phyloP scores from a whole-genome alignment of 2,797 vertebrate genomes.

The Todus mexicanus region DNA sequence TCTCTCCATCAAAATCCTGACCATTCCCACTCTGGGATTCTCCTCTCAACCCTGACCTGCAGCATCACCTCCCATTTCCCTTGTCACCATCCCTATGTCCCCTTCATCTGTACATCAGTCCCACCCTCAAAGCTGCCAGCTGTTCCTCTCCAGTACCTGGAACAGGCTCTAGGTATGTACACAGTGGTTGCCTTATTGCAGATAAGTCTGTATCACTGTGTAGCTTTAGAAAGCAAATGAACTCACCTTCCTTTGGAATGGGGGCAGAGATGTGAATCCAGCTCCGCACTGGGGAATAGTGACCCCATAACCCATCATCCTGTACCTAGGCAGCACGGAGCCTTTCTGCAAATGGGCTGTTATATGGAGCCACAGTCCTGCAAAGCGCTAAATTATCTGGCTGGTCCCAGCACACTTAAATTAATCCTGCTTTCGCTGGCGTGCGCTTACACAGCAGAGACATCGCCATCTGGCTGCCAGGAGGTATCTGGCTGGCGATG shows the following conservation, averaged over 20 bases:
- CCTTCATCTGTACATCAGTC: background rate
- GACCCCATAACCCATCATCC: background rate
- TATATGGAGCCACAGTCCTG: background rate
- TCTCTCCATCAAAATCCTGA: background rate
- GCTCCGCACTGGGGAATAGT: background rate
- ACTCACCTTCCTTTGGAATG: background rate
- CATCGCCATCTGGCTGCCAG: background rate
- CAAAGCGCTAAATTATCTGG: background rate
- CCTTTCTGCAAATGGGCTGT: background rate
- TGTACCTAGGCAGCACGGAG: background rate
- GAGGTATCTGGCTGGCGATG: background rate
- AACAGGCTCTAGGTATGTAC: background rate
- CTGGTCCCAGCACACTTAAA: background rate
- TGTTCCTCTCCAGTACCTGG: background rate
- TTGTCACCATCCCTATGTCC: background rate
- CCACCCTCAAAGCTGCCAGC: background rate
- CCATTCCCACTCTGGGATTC: background rate
- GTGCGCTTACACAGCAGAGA: fast-evolving
- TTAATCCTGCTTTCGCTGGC: background rate
- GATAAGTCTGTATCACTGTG: background rate
- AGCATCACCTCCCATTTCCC: background rate
- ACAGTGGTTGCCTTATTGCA: background rate
- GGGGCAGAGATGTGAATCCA: background rate
- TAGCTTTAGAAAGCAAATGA: background rate
- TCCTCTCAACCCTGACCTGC: background rate